Evolutionary conservation across 2,797 vertebrate species (phyloP), one percentile per base, ranked within the genome.

Genomic region (Mormyrus proboscirostris): DNA sequence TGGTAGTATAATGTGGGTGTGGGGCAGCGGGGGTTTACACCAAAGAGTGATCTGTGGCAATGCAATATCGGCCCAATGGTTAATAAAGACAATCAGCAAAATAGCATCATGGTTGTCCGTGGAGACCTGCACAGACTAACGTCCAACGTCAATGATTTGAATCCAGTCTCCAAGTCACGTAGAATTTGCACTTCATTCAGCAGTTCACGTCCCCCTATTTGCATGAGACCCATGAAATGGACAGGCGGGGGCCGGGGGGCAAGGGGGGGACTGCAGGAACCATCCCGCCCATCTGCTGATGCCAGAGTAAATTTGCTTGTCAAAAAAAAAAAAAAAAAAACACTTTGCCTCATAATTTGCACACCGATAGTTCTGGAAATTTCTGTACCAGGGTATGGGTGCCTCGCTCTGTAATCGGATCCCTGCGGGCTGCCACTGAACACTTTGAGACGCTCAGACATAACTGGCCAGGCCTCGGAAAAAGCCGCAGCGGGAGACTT

Each of bases 11-110:
- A 59, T 41, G 2, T 49, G 22, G 51, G 29, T 86, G 14, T 2
- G 7, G 9, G 83, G 12, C 1, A 16, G 0, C 49, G 49, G 12
- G 82, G 16, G 44, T 44, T n/a, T 10, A 33, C 51, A 86, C 7
- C 7, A 62, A 69, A 84, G 44, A 85, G 22, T 22, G 83, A 85
- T 85, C 79, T 57, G 29, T 85, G 88, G 25, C 53, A 69, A 85
- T 55, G 19, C 57, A 53, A 14, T 44, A 51, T 59, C 4, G 1
- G 12, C 0, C 55, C 6, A 49, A 19, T 29, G 44, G 41, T 1
- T 49, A 89, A 29, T 2, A 44, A 82, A 86, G 25, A 16, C 2
- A 6, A 49, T 16, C 29, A 84, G 44, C 83, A 8, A 16, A 50
- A 85, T 29, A 29, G 22, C 44, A 50, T 12, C 12, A 85, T 14